Base-by-base conservation (phyloP, 2,888 invertebrate genomes). In the Iphiclides podalirius region DNA sequence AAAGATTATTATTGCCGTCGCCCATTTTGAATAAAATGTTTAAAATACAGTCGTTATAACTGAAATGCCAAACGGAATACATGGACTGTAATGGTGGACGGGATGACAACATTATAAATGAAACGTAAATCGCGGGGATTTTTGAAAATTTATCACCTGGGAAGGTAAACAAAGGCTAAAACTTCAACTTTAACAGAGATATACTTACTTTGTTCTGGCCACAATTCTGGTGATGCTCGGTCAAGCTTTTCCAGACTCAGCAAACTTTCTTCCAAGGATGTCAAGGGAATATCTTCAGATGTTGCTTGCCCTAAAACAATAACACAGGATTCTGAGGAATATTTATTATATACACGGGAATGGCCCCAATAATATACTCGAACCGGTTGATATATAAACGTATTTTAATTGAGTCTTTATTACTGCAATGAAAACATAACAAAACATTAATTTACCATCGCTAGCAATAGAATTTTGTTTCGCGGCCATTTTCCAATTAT, bases 201-300 rank as follows among this genome's bases (percentile, higher is more conserved):
- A 12, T 16, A 87, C 93, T 93, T 91, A 97, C 97, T 95, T 89
- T 96, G 95, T 81, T 98, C 97, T 15, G 98, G 98, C 98, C 98
- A 98, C 67, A 98, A 82, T 74, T 98, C 97, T 23, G 98, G 98
- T 1, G 98, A 98, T n/a, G 96, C 93, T 63, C 98, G 91, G 80
- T 97, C 97, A 63, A 98, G 86, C 74, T 95, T 96, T 86, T 98
- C 98, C 70, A 94, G 90, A 70, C 97, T 96, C 65, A 96, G 89
- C 52, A 98, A 90, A 73, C 93, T 94, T 70, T 94, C 94, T 74
- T 95, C 95, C 61, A 89, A 72, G 52, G 86, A 84, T 61, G 82
- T 74, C 80, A 89, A 63, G 55, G 89, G 85, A 81, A 86, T 88
- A 85, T 87, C 87, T 60, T 87, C 88, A 54, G 83, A 67, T 58